Evolutionary conservation across 2,888 invertebrate genomes (phyloP), one percentile per base, ranked within the genome.

Genomic region (Acanthococcus lagerstroemiae): DNA sequence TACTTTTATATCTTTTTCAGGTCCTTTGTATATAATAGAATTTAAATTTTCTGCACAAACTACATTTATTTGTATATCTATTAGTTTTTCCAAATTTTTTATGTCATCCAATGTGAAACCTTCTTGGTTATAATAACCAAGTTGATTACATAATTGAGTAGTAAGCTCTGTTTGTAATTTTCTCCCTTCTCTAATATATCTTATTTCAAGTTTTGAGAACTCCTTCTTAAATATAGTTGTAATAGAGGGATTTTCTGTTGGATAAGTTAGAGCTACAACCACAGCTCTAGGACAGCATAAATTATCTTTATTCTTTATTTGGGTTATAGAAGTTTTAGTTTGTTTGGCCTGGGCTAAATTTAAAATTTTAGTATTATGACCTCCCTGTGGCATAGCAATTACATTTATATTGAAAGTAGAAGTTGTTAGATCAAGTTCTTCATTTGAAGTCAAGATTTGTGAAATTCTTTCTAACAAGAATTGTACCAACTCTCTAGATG

Each of bases 81-180:
- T 12, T 30, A 30, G 12, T 12, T 30, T 30, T 12, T 9, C 12
- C 37, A 30, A 21, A 58, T 58, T 50, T 58, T 37, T 44, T 19
- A 67, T 60, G 44, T 58, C 58, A 19, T 60, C 58, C 4, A 67
- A 54, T 15, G 58, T 67, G 44, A 58, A 67, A 3, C 60, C 67
- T 52, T 67, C 67, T 17, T 58, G 22, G 44, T 52, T 52, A 58
- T 60, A 60, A 9, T 27, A 22, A 2, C 24, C 58, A 21, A 60
- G 50, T 24, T 48, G 58, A 21, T 60, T 50, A 22, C 60, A 67
- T 44, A 54, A 22, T 25, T 67, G 37, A n/a, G n/a, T n/a, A 9
- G 37, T 30, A 30, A 9, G 6, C 37, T 12, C 6, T 30, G 6
- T 30, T 30, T 30, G 6, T 30, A 9, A 9, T 30, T 30, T 30